Conservation (phyloP, 2,888 invertebrate species). For the Zonitis immaculata region DNA sequence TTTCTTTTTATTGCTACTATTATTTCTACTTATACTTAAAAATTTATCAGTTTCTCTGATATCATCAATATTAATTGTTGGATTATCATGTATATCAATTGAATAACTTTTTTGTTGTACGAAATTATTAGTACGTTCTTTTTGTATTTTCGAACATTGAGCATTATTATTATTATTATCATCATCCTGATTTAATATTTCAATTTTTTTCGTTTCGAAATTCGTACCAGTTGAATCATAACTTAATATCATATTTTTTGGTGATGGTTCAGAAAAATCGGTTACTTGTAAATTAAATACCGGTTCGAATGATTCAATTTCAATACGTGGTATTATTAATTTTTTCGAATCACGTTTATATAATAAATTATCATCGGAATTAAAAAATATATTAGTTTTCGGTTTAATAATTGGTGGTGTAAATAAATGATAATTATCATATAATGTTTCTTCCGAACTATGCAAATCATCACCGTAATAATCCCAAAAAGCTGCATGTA, state of each 20-base stretch:
- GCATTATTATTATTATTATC: slow-evolving; percentile 9
- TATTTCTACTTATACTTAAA: slow-evolving; percentile 34
- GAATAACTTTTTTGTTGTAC: slow-evolving; percentile 43
- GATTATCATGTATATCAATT: slow-evolving; percentile 39
- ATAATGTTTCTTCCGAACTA: slow-evolving; percentile 43
- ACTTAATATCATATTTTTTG: slow-evolving; percentile 49
- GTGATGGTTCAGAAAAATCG: slow-evolving; percentile 46
- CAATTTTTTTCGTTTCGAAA: slow-evolving; percentile 37
- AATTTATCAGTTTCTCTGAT: slow-evolving; percentile 37
- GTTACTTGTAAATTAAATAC: slow-evolving; percentile 46
- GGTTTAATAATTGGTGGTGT: slow-evolving; percentile 44
- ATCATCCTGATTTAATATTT: no score
- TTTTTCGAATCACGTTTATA: slow-evolving; percentile 43
- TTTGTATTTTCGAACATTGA: slow-evolving; percentile 25
- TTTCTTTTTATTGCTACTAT: slow-evolving; percentile 27
- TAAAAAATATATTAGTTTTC: slow-evolving; percentile 46
- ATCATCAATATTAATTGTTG: slow-evolving; percentile 32
- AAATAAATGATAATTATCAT: slow-evolving; percentile 35
- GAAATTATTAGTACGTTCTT: slow-evolving; percentile 35
- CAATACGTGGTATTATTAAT: slow-evolving; percentile 44
- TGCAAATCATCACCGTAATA: slow-evolving; percentile 32
- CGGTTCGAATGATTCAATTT: slow-evolving; percentile 42
- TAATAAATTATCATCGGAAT: slow-evolving; percentile 46
- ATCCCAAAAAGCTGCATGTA: slow-evolving; percentile 47
- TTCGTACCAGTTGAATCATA: slow-evolving; percentile 38